phyloP scores from a whole-genome alignment of 2,888 invertebrate genomes.

The Hemicrepidius hirtus region DNA sequence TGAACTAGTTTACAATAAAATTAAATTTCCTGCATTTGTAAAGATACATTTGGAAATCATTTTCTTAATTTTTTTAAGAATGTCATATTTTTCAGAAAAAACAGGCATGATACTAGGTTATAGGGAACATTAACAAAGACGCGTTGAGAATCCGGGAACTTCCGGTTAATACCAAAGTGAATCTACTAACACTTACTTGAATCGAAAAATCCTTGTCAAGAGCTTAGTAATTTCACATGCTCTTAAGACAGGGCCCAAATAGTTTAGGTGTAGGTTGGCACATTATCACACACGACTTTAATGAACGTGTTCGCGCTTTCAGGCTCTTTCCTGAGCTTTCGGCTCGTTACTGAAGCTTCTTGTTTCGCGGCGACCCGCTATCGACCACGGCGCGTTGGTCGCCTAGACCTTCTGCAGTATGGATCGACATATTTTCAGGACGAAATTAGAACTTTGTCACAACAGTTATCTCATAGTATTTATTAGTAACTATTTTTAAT shows the following conservation, averaged over 20 bases:
- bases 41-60: too few relatives aligned
- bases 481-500: too few relatives aligned
- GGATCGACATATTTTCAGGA: constrained; percentile 59
- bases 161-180: not conserved
- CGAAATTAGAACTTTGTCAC: constrained; percentile 50
- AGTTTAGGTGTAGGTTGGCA: constrained; percentile 58
- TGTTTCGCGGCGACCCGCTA: constrained; percentile 61
- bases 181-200: constrained; percentile 31
- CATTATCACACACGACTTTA: constrained; percentile 61
- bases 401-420: constrained; percentile 63
- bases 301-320: constrained; percentile 56
- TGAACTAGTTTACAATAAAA: too few relatives aligned
- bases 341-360: constrained; percentile 63
- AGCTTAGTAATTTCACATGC: constrained; percentile 54
- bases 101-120: too few relatives aligned
- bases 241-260: constrained; percentile 41
- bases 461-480: constrained; percentile 30
- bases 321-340: constrained; percentile 62
- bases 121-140: not conserved
- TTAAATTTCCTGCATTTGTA: too few relatives aligned
- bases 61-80: too few relatives aligned
- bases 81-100: too few relatives aligned
- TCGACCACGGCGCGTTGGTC: constrained; percentile 64
- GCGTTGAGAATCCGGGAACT: not conserved
- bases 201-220: constrained; percentile 39